phyloP scores from a whole-genome alignment of 2,797 vertebrate species.

The Sebastes flavidus region DNA sequence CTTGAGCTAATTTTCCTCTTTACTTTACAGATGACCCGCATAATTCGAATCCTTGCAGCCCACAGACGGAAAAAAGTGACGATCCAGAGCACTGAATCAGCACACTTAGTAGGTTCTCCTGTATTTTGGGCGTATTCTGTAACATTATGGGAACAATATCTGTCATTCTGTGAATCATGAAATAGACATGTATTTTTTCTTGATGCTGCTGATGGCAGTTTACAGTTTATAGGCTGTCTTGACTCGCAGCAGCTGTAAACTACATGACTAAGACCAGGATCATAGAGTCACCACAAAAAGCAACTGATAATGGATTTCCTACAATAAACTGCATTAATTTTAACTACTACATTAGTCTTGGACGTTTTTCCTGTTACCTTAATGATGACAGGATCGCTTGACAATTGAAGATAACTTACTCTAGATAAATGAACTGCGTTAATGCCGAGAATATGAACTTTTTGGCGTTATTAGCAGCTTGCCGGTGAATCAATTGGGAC shows the following conservation, averaged over 20 bases:
- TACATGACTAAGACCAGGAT: background rate
- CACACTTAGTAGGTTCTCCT: background rate
- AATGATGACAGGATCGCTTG: background rate
- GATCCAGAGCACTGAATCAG: constrained; percentile 25
- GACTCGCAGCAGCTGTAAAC: background rate
- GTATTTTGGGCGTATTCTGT: background rate
- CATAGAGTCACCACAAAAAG: background rate
- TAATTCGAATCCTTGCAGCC: constrained; percentile 12
- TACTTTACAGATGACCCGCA: constrained; percentile 51
- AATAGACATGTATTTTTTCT: constrained; percentile 4
- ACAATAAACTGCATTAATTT: background rate
- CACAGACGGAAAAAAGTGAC: constrained; percentile 7
- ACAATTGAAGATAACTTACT: background rate
- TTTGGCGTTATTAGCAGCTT: background rate
- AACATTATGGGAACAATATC: background rate
- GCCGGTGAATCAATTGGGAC: background rate
- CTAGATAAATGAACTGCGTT: background rate
- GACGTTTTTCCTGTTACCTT: background rate
- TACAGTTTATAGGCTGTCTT: background rate
- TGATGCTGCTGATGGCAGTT: background rate
- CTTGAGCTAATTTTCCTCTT: constrained; percentile 11
- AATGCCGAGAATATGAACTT: background rate
- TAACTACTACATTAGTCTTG: background rate
- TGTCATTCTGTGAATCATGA: constrained; percentile 11
- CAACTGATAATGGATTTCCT: background rate